Evolutionary conservation across 2,797 vertebrate genomes (phyloP).

Genomic region (Crotalus adamanteus): DNA sequence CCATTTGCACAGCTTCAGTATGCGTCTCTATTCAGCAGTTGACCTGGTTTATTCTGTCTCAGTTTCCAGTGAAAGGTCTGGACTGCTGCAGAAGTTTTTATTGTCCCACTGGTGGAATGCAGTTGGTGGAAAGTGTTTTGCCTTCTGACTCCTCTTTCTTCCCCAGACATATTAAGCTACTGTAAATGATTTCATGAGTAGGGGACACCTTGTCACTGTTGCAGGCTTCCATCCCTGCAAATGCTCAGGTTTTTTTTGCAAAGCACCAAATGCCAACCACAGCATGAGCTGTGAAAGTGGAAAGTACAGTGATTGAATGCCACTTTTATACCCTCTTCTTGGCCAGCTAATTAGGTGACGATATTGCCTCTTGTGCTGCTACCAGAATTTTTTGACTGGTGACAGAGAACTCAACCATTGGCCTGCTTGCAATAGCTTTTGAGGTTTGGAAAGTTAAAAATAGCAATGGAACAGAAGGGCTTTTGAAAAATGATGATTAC

Average conservation of each 20-base stretch:
- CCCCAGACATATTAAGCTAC: not conserved
- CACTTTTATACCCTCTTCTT: not conserved
- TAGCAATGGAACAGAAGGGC: not conserved
- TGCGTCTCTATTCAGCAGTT: not conserved
- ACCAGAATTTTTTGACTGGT: not conserved
- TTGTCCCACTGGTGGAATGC: not conserved
- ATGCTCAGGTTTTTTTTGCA: not conserved
- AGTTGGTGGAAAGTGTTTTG: not conserved
- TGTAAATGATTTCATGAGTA: not conserved
- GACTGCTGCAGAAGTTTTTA: not conserved
- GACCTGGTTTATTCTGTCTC: not conserved
- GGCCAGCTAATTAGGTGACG: not conserved
- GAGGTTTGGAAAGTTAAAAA: not conserved
- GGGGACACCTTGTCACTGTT: not conserved
- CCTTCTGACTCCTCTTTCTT: not conserved
- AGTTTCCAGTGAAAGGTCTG: not conserved
- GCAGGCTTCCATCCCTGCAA: not conserved
- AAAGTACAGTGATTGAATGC: not conserved
- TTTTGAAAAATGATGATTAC: not conserved
- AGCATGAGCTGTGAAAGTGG: not conserved
- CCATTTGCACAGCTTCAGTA: not conserved
- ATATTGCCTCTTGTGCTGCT: not conserved
- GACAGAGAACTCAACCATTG: not conserved
- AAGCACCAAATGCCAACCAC: not conserved
- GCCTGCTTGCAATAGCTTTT: not conserved